A percentile compares a stretch with the other conserved stretches of the same genome.
Conservation (phyloP, 2,888 invertebrate species). For the Brenthis hecate region DNA sequence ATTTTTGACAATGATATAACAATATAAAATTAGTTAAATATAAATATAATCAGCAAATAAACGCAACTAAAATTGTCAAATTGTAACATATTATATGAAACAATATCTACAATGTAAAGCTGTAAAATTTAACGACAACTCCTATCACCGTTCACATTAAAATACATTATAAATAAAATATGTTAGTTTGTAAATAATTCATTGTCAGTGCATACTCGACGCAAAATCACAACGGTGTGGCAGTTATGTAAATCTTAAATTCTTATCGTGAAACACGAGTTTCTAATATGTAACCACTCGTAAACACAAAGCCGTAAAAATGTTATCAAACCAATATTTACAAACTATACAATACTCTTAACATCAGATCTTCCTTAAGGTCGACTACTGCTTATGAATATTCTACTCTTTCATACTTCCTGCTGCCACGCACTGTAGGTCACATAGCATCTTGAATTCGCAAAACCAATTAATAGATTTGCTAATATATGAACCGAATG, state of each 20-base stretch:
- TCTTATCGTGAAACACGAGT: slow-evolving; percentile 35
- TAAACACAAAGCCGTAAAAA: slow-evolving; percentile 29
- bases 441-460: slow-evolving; percentile 15
- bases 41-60: too few species aligned
- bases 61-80: background rate
- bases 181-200: slow-evolving; percentile 10
- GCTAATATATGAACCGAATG: slow-evolving; percentile 4
- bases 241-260: slow-evolving; percentile 32
- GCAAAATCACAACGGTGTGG: slow-evolving; percentile 19
- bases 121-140: slow-evolving; percentile 4
- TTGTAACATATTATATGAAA: background rate
- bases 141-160: slow-evolving; percentile 6
- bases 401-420: slow-evolving; percentile 30
- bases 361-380: slow-evolving; percentile 26
- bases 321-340: slow-evolving; percentile 21
- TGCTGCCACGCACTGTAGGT: slow-evolving; percentile 21
- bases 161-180: slow-evolving; percentile 12
- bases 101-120: background rate
- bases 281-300: slow-evolving; percentile 33
- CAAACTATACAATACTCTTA: slow-evolving; percentile 23
- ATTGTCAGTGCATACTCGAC: background rate
- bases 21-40: too few species aligned
- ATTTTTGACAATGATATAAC: too few species aligned
- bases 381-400: slow-evolving; percentile 36
- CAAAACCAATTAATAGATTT: slow-evolving; percentile 9